phyloP scores from a whole-genome alignment of 2,113 vertebrate genomes.

The Eretmochelys imbricata region DNA sequence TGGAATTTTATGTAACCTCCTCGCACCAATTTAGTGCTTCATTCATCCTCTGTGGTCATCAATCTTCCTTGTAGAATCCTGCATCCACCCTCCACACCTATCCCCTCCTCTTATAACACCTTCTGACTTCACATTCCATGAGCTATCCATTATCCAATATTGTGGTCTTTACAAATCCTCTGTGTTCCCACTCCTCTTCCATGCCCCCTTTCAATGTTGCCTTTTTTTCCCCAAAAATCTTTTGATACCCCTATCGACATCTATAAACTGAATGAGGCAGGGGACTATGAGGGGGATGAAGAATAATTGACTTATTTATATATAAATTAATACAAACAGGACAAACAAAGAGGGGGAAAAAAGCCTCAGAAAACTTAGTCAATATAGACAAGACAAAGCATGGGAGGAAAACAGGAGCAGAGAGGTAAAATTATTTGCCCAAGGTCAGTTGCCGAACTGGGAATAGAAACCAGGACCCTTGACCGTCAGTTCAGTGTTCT shows the following conservation, averaged over 20 bases:
- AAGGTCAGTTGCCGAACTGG: neutral
- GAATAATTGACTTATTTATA: neutral
- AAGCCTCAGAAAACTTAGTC: neutral
- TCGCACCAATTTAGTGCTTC: neutral
- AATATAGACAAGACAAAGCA: neutral
- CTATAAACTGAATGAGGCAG: neutral
- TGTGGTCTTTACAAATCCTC: neutral
- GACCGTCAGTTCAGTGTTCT: neutral
- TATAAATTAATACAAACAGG: neutral
- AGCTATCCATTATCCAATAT: neutral
- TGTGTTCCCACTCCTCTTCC: neutral
- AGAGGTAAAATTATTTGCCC: neutral
- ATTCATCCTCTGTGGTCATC: neutral
- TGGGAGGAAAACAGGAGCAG: neutral
- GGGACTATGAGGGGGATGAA: neutral
- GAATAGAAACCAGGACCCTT: neutral
- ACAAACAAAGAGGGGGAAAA: neutral
- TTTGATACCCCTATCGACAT: neutral
- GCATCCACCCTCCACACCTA: neutral
- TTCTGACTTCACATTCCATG: neutral
- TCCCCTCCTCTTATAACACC: neutral
- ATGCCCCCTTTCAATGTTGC: neutral
- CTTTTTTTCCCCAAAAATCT: neutral
- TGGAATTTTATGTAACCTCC: neutral
- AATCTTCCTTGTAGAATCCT: neutral